A percentile compares a stretch with the other conserved stretches of the same genome.
Conservation (phyloP, 2,113 vertebrate species). For the cattle (Bos taurus) region ARS-UCD2.0 NC_037343.1:69346501-69347000, state of each 20-base stretch:
- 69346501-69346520: conserved; percentile 56
- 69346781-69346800: neutral
- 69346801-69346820: neutral
- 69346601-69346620: conserved; percentile 18
- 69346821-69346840: neutral
- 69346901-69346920: neutral
- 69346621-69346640: neutral
- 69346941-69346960: neutral
- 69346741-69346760: neutral
- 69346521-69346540: conserved; percentile 44
- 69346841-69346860: neutral
- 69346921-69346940: neutral
- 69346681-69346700: neutral
- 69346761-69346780: neutral
- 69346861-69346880: neutral
- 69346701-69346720: neutral
- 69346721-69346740: neutral
- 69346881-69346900: neutral
- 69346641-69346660: neutral
- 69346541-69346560: conserved; percentile 39
- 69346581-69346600: conserved; percentile 31
- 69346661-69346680: neutral
- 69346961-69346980: neutral
- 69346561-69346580: neutral
- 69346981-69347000: neutral